Evolutionary conservation across 2,797 vertebrate species (phyloP).

Genomic region (Rhabdomys pumilio): DNA sequence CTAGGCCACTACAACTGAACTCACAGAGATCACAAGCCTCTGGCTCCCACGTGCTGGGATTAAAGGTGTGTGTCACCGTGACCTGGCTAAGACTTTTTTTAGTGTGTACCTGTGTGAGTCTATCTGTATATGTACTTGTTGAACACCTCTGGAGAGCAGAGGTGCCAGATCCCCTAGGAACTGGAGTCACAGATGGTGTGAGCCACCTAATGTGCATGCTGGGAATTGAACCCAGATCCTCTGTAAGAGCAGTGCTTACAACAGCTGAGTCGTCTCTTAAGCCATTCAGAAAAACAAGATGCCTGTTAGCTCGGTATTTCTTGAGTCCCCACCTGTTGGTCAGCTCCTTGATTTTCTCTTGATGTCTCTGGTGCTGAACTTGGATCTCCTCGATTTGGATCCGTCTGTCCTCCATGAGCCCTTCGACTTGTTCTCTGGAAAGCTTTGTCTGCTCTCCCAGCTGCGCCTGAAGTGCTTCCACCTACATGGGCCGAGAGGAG

Average conservation of each 20-base stretch:
- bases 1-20: background rate
- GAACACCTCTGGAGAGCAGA: background rate
- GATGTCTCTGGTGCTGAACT: slow-evolving; percentile 93
- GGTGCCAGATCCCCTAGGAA: background rate
- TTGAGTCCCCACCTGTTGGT: slow-evolving; percentile 92
- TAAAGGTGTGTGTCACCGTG: background rate
- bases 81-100: background rate
- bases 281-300: background rate
- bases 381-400: slow-evolving; percentile 94
- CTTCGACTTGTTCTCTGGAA: slow-evolving; percentile 95
- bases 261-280: background rate
- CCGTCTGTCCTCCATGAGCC: slow-evolving; percentile 94
- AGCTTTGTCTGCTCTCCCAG: slow-evolving; percentile 95
- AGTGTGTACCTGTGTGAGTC: background rate
- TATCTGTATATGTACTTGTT: background rate
- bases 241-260: background rate
- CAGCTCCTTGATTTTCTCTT: slow-evolving; percentile 92
- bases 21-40: background rate
- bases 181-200: background rate
- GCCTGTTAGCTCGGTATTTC: background rate
- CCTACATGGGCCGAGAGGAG: slow-evolving; percentile 87
- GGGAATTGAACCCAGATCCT: background rate
- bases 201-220: background rate
- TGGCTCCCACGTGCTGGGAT: background rate
- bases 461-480: slow-evolving; percentile 97